Conservation (phyloP, 2,113 vertebrate genomes). For the Probosciger aterrimus region DNA sequence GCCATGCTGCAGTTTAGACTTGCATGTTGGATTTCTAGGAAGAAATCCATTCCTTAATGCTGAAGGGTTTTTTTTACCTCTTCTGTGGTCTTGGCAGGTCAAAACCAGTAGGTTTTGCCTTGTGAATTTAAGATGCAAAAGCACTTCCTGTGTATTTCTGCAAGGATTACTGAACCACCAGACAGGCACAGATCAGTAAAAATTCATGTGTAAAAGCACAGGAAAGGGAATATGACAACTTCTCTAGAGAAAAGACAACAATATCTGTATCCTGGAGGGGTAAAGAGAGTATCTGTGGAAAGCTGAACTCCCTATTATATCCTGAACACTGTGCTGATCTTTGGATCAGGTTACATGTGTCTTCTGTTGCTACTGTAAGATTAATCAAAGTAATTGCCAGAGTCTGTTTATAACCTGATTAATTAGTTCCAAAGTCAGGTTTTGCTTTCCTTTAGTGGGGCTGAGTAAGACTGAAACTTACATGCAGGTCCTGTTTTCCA, state of each 20-base stretch:
- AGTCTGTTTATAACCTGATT: conserved; percentile 32
- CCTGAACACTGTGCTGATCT: background rate
- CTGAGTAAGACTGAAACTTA: background rate
- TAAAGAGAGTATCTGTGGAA: background rate
- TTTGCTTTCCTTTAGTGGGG: background rate
- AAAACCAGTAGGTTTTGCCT: background rate
- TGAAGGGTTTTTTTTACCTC: background rate
- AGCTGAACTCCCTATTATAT: background rate
- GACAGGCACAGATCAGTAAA: background rate
- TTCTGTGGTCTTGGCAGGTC: background rate
- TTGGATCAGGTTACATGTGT: background rate
- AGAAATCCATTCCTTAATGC: background rate
- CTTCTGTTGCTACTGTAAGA: background rate
- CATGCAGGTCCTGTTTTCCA: background rate
- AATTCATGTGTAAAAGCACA: background rate
- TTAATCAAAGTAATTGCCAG: conserved; percentile 23
- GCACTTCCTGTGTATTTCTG: background rate
- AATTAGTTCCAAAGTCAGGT: background rate
- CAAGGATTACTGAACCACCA: background rate
- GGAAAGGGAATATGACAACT: background rate
- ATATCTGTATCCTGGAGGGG: background rate
- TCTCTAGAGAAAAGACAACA: background rate
- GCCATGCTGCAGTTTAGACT: background rate
- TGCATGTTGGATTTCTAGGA: background rate
- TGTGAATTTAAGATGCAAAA: background rate